Evolutionary conservation across 2,888 invertebrate species (phyloP), one percentile per base, ranked within the genome.

Genomic region (Tetragnatha montana): DNA sequence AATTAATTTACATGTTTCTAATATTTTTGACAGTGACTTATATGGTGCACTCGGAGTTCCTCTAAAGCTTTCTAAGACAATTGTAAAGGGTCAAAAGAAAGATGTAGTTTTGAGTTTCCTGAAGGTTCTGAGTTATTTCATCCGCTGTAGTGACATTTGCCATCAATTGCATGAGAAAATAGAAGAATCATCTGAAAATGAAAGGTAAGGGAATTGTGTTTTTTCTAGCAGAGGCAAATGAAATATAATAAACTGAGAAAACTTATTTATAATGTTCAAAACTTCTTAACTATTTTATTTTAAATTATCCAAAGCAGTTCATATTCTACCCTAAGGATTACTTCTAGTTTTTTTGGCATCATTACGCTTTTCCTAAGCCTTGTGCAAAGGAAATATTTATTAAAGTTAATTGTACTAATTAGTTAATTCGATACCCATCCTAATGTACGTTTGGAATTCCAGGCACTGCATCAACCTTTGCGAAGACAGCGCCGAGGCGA

Each of bases 41-140:
- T 96, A 96, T 93, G 98, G 97, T n/a, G 96, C 96, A 82, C 95
- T 97, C 74, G 97, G 97, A 1, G 95, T 95, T 93, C 97, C 97
- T 0, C 95, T 96, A 0, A 95, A 96, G 93, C 94, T 96, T 69
- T 95, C 97, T 0, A 95, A 96, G 91, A 98, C 98, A 6, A 93
- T 95, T n/a, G 95, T 98, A 91, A 95, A 96, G 51, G 94, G 95
- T 1, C 93, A 93, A 84, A 95, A 96, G 93, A 94, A 95, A 3
- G 95, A 95, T 10, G 94, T 96, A 89, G 95, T 98, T 81, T 95
- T 96, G 92, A 96, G 96, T 92, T 95, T 98, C 10, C 94, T 98
- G 8, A 95, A 95, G 91, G 95, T 97, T 68, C 94, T 98, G 35
- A 96, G 97, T 0, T 98, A 98, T 93, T 98, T 98, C 93, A 95